Evolutionary conservation across 53 echinoderm and acorn worm species (phyloP).

Genomic region (Mesocentrotus franciscanus): DNA sequence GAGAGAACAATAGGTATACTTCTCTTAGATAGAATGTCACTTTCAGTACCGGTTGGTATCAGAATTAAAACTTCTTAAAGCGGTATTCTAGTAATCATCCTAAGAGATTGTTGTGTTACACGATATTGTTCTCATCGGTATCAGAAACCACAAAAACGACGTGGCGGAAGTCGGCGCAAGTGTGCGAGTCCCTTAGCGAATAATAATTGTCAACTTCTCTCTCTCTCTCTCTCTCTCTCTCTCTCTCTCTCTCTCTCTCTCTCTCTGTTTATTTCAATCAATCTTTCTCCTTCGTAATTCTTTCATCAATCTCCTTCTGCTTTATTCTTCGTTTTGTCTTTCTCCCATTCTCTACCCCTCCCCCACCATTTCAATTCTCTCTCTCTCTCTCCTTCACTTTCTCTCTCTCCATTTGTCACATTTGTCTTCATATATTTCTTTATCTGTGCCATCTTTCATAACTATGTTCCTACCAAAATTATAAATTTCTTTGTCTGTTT

Average conservation of each 20-base stretch:
- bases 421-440: not conserved
- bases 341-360: not conserved
- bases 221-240: not conserved
- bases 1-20: not conserved
- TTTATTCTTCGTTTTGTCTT: not conserved
- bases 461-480: too few relatives aligned
- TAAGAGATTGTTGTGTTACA: conserved; percentile 14
- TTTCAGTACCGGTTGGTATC: not conserved
- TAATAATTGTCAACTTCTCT: not conserved
- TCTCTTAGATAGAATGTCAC: not conserved
- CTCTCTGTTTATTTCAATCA: not conserved
- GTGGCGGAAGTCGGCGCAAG: not conserved
- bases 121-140: not conserved
- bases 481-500: too few relatives aligned
- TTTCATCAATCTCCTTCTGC: not conserved
- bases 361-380: not conserved
- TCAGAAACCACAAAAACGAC: not conserved
- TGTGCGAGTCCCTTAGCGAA: not conserved
- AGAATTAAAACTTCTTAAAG: not conserved
- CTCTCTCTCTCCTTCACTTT: not conserved
- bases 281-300: not conserved
- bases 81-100: not conserved
- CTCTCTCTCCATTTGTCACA: not conserved
- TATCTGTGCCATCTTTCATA: too few relatives aligned
- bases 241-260: not conserved